Evolutionary conservation across 2,888 invertebrate genomes (phyloP).

Genomic region (Calameuta filiformis): DNA sequence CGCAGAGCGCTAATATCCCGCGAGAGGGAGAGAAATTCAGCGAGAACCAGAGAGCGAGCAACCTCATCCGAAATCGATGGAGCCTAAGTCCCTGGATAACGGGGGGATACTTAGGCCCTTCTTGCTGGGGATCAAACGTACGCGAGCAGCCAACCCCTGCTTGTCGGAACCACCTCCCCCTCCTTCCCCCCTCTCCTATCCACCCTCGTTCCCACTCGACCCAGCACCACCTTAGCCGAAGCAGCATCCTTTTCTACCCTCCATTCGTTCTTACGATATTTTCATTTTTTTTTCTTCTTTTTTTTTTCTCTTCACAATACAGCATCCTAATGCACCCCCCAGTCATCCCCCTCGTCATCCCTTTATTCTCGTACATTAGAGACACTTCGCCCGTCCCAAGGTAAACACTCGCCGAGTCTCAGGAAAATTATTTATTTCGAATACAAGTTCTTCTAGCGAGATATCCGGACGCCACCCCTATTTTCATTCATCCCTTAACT

Average conservation of each 20-base stretch:
- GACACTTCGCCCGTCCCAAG: too few relatives aligned
- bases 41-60: constrained; percentile 1
- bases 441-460: too few relatives aligned
- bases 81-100: constrained; percentile 58
- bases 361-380: too few relatives aligned
- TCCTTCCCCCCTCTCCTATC: background rate
- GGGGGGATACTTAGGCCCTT: constrained; percentile 22
- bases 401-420: too few relatives aligned
- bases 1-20: constrained; percentile 39
- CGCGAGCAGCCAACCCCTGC: constrained; percentile 7
- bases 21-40: background rate
- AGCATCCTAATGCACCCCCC: constrained; percentile 1
- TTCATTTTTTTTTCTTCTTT: background rate
- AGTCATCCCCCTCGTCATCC: background rate
- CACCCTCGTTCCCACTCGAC: background rate
- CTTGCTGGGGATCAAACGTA: constrained; percentile 9
- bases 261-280: background rate
- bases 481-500: background rate
- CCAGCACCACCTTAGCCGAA: constrained; percentile 3
- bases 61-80: constrained; percentile 58
- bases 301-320: constrained; percentile 6
- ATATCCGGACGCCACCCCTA: background rate
- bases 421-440: too few relatives aligned
- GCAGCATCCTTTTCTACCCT: background rate
- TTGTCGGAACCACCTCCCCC: background rate